Evolutionary conservation across 2,113 vertebrate genomes (phyloP).

Genomic region (Rhipidura dahli): DNA sequence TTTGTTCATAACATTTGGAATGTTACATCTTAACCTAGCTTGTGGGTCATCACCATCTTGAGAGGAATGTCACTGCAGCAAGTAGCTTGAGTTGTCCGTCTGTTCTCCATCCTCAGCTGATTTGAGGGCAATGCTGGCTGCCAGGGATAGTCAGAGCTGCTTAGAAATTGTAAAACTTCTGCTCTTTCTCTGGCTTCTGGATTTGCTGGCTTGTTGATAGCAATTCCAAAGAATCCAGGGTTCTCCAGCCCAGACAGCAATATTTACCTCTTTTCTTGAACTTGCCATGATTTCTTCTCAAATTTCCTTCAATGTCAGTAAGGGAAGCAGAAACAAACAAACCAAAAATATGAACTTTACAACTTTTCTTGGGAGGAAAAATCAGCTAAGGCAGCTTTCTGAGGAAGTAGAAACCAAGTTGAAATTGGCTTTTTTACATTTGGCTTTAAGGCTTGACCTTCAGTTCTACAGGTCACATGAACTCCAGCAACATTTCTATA

Average conservation of each 20-base stretch:
- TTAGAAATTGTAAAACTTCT: not conserved
- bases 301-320: not conserved
- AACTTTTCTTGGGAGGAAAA: not conserved
- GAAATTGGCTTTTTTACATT: not conserved
- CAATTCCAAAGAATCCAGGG: not conserved
- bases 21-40: not conserved
- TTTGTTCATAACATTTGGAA: not conserved
- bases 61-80: not conserved
- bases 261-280: not conserved
- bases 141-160: not conserved
- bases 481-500: not conserved
- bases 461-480: not conserved
- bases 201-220: not conserved
- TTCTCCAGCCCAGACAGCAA: not conserved
- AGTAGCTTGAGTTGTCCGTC: not conserved
- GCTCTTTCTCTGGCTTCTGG: not conserved
- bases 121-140: not conserved
- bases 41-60: not conserved
- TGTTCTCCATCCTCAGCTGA: not conserved
- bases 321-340: not conserved
- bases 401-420: not conserved
- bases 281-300: not conserved
- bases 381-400: not conserved
- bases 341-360: not conserved
- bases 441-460: not conserved